Conservation (phyloP, 2,113 vertebrate genomes). For the Gasterosteus aculeatus region DNA sequence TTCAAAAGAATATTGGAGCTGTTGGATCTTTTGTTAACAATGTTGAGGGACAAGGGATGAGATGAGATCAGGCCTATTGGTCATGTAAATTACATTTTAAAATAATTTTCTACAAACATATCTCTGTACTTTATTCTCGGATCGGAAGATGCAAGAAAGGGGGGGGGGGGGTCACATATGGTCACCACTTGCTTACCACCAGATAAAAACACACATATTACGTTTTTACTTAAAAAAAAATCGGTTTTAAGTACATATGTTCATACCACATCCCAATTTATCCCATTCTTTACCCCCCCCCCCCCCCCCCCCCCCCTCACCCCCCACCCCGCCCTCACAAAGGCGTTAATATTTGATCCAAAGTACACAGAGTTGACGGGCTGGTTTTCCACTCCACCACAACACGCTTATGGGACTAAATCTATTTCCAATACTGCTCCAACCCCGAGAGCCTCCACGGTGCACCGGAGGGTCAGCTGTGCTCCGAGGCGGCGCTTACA, state of each 20-base stretch:
- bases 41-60: neutral
- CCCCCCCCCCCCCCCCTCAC: no score
- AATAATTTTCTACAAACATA: neutral
- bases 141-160: neutral
- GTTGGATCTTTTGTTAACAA: neutral
- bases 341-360: neutral
- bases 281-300: neutral
- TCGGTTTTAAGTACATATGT: neutral
- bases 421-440: constrained; percentile 12
- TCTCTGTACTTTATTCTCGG: neutral
- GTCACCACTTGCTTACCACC: neutral
- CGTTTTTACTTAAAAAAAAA: no score
- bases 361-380: no score
- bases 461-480: constrained; percentile 18
- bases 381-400: no score
- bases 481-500: constrained; percentile 50
- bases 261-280: neutral
- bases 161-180: neutral
- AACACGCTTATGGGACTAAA: neutral
- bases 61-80: neutral
- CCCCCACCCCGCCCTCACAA: no score
- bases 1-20: neutral
- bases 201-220: neutral
- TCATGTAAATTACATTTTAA: neutral
- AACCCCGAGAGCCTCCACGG: neutral